Evolutionary conservation across 2,113 vertebrate genomes (phyloP), one percentile per base, ranked within the genome.

Genomic region (Podocnemis expansa): DNA sequence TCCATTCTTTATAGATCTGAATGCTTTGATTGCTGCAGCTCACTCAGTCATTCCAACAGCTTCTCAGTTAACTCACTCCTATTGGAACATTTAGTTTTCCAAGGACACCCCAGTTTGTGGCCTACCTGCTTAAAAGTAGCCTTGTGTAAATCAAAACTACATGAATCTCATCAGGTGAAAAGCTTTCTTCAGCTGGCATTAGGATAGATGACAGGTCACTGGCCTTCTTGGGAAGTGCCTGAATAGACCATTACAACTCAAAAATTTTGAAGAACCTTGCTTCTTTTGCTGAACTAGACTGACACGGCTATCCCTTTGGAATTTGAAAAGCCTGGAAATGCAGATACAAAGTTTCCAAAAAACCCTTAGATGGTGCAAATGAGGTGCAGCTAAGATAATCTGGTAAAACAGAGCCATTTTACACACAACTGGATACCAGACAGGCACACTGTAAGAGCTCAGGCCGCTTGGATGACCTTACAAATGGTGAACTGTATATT

Each of bases 331-430:
- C 45, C 12, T 1, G 63, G 78, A 41, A 80, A 22, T 1, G 2
- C 12, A 1, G 31, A 63, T 63, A 34, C 60, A 63, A 34, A 16
- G 4, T 24, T 58, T 22, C 25, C n/a, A 14, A 1, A 2, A 63
- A 63, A 34, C 3, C 31, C 1, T 80, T 16, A 5, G 29, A 24
- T 49, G 21, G 0, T 0, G 1, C 0, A 0, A 0, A 16, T 27
- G 17, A 19, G 14, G 47, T 16, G 80, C n/a, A 81, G 56, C 12
- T 5, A 17, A 43, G 67, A 16, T n/a, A 34, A n/a, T n/a, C 14
- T 17, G 8, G 31, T 63, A 63, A 31, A 63, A 8, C 60, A 63
- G 60, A 51, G 13, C 51, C 5, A 52, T 3, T 52, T 52, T 17
- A 52, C 14, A 16, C 51, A 14, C 51, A 52, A 17, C 51, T 52